Conservation (phyloP, 2,113 vertebrate species). For the Ciconia boyciana region DNA sequence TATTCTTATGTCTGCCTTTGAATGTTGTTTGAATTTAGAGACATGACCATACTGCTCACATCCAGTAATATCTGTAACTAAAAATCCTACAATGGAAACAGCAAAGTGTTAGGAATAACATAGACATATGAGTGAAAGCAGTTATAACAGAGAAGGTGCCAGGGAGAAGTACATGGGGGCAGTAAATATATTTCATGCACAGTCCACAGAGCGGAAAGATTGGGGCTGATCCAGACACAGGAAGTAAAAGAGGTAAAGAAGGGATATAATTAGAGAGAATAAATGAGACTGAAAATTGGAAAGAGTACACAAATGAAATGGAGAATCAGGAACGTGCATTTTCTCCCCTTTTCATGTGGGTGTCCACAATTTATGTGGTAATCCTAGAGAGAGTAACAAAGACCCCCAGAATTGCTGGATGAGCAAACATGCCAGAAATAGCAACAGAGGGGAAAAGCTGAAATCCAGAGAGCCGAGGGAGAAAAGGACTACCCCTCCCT, state of each 20-base stretch:
- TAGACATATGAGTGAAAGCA: neutral
- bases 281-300: neutral
- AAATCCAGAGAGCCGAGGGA: neutral
- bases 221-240: neutral
- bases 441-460: neutral
- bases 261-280: neutral
- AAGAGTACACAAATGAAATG: neutral
- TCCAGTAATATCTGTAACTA: neutral
- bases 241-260: neutral
- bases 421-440: neutral
- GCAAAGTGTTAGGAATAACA: neutral
- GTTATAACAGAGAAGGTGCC: neutral
- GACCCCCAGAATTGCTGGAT: neutral
- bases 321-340: neutral
- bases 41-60: neutral
- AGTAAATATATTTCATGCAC: neutral
- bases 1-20: neutral
- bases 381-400: neutral
- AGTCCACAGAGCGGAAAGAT: neutral
- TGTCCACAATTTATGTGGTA: neutral
- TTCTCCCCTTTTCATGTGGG: neutral
- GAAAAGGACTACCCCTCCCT: neutral
- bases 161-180: neutral
- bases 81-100: neutral
- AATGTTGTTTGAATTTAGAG: neutral